Conservation (phyloP, 2,113 vertebrate species). For the Petrocephalus zakoni region DNA sequence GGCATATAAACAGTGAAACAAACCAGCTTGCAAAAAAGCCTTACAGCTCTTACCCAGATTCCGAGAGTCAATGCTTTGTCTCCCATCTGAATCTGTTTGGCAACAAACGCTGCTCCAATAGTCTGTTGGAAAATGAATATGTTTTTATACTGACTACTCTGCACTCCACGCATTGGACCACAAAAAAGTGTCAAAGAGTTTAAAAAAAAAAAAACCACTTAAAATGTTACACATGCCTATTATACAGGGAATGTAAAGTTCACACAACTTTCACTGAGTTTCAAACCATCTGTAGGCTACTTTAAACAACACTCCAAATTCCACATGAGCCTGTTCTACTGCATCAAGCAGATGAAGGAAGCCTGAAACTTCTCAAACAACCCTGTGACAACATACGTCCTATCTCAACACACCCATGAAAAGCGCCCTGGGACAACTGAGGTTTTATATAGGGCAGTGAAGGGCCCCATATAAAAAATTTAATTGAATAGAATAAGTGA, state of each 20-base stretch:
- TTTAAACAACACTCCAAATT: not conserved
- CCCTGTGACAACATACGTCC: not conserved
- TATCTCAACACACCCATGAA: no score
- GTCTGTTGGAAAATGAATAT: conserved; percentile 61
- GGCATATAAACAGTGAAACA: not conserved
- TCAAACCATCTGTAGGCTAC: not conserved
- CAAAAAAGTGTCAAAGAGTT: not conserved
- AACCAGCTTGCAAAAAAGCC: not conserved
- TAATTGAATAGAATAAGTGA: no score
- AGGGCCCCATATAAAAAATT: no score
- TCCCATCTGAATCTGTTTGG: conserved; percentile 79
- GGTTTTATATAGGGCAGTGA: no score
- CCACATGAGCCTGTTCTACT: not conserved
- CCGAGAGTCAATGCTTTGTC: conserved; percentile 85
- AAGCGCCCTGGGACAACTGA: no score
- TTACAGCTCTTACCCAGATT: conserved; percentile 76
- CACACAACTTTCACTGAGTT: not conserved
- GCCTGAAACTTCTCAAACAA: not conserved
- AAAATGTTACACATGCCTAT: not conserved
- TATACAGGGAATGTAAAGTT: not conserved
- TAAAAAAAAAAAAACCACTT: not conserved
- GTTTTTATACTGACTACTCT: not conserved
- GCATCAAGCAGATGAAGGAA: not conserved
- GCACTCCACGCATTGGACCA: no score
- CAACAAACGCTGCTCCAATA: conserved; percentile 92